phyloP scores from a whole-genome alignment of 2,888 invertebrate genomes.

The Folsomia manolachei region DNA sequence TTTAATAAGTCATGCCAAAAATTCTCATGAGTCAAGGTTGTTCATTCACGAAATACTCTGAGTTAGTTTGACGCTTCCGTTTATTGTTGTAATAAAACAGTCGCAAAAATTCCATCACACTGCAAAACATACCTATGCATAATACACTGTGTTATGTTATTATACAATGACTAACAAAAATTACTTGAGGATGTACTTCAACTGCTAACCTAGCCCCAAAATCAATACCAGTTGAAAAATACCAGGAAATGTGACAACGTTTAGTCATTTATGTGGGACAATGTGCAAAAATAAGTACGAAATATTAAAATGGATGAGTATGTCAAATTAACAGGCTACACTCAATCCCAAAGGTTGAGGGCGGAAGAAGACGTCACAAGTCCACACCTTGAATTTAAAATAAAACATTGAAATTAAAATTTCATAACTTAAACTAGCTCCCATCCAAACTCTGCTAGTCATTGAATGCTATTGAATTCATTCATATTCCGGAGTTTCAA shows the following conservation, averaged over 20 bases:
- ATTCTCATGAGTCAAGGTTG: constrained; percentile 12
- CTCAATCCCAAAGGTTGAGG: no score
- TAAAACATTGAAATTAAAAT: background rate
- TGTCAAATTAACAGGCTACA: background rate
- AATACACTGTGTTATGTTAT: no score
- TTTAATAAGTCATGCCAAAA: background rate
- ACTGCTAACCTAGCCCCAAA: background rate
- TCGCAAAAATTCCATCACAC: background rate
- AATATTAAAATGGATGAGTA: background rate
- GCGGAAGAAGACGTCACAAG: background rate
- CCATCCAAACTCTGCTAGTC: background rate
- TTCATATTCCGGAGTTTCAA: background rate
- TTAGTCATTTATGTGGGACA: background rate
- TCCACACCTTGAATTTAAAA: no score
- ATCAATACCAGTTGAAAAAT: background rate
- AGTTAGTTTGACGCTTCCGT: background rate
- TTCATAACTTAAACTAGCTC: background rate
- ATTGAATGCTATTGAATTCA: no score
- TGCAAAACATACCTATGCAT: background rate
- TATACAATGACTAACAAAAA: no score
- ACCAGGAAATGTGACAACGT: background rate
- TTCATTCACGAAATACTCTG: background rate
- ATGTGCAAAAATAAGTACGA: background rate
- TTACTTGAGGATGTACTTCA: no score
- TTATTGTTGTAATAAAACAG: background rate